Base-by-base conservation (phyloP, 2,113 vertebrate genomes). In the Phoxinus phoxinus region DNA sequence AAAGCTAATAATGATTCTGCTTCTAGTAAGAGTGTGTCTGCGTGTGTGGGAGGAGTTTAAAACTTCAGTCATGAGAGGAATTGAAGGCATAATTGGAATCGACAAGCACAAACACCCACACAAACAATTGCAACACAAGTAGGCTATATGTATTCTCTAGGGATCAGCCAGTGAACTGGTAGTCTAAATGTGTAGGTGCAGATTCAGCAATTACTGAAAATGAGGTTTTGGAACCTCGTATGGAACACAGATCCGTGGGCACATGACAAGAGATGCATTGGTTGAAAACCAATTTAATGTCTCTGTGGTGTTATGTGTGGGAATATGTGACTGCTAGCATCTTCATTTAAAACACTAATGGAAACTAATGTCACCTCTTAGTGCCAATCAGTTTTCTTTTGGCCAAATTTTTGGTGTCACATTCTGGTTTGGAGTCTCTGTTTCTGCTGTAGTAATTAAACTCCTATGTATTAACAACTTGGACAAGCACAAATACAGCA, bases 1-100 rank as follows among this genome's bases (percentile, higher is more conserved):
- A 21, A 32, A 41, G 67, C 35, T 21, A 71, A 71, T 71, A 71
- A 71, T 41, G 67, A 71, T 35, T 23, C 9, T 71, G 35, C 35
- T 41, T n/a, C 67, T 41, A 41, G 35, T 41, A n/a, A 35, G 30
- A 35, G 30, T n/a, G 67, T 69, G 65, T 69, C 41, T 71, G 67
- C 2, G 2, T 71, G 67, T n/a, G 67, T 71, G 67, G 75, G 25
- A 53, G n/a, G 12, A 27, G 44, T 77, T 37, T n/a, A 35, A 35
- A 78, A 58, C 48, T 6, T 4, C 32, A n/a, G 75, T 78, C 30
- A 58, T 35, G 2, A 58, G 51, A 77, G 6, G 19, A n/a, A 71
- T 6, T 78, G 46, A 78, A 35, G 75, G 75, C 10, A 58, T 78
- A 35, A 78, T 37, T 78, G 75, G 75, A 35, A 53, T 77, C 74